Evolutionary conservation across 2,888 invertebrate genomes (phyloP).

Genomic region (Stenodema calcarata): DNA sequence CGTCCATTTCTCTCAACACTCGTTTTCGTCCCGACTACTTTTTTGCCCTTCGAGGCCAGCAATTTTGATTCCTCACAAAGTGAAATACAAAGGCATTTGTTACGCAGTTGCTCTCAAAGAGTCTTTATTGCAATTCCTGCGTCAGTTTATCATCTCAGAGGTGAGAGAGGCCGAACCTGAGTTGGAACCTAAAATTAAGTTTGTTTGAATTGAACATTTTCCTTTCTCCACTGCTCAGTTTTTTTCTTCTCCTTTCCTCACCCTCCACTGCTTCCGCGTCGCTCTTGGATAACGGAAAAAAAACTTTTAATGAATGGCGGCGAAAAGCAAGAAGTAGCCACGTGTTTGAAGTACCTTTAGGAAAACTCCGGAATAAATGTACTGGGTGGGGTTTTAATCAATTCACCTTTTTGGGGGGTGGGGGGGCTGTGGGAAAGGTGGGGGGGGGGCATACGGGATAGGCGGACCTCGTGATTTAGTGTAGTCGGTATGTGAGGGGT

Average conservation of each 20-base stretch:
- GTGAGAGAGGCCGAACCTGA: not conserved
- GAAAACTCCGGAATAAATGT: constrained; percentile 22
- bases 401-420: constrained; percentile 1
- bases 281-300: not conserved
- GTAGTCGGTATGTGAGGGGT: too few relatives aligned
- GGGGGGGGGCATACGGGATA: not conserved
- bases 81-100: not conserved
- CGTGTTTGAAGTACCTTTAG: constrained; percentile 40
- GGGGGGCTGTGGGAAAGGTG: not conserved
- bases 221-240: not conserved
- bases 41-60: not conserved
- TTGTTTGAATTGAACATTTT: constrained; percentile 21
- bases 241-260: not conserved
- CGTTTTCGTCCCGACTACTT: not conserved
- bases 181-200: constrained; percentile 15
- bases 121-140: constrained; percentile 10
- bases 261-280: not conserved
- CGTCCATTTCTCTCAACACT: not conserved
- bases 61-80: not conserved
- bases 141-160: constrained; percentile 4
- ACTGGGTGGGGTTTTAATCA: constrained; percentile 30
- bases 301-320: constrained; percentile 34
- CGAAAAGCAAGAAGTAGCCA: constrained; percentile 31
- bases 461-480: constrained; percentile 14
- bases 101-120: not conserved